phyloP scores from a whole-genome alignment of 2,888 invertebrate species.

The Ochropleura leucogaster region DNA sequence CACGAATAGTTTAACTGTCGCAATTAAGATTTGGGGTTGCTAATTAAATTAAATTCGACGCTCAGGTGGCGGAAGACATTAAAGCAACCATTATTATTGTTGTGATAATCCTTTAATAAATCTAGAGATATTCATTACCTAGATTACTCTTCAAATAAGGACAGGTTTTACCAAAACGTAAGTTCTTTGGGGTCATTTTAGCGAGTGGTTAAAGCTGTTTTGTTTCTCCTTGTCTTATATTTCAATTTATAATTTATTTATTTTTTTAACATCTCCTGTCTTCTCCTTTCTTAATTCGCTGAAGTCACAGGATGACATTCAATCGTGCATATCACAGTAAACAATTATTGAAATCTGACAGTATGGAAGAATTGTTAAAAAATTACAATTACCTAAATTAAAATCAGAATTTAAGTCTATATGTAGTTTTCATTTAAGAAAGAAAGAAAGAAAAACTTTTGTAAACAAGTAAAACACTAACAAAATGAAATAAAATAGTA shows the following conservation, averaged over 20 bases:
- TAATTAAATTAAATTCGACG: conserved; percentile 43
- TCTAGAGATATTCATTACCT: conserved; percentile 14
- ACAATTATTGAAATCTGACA: not conserved
- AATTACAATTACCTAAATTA: not conserved
- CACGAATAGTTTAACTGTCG: conserved; percentile 34
- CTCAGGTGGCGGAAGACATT: conserved; percentile 33
- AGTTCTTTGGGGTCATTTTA: not conserved
- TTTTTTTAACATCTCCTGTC: no score
- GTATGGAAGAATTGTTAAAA: not conserved
- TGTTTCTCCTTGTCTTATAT: no score
- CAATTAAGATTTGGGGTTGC: conserved; percentile 29
- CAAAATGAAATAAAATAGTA: no score
- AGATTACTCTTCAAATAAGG: not conserved
- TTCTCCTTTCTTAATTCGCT: no score
- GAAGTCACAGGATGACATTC: not conserved
- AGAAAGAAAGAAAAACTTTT: no score
- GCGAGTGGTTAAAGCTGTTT: not conserved
- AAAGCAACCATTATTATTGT: conserved; percentile 14
- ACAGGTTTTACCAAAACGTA: not conserved
- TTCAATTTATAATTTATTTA: no score
- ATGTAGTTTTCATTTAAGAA: no score
- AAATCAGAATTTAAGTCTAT: not conserved
- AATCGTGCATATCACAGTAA: not conserved
- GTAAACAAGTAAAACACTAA: no score
- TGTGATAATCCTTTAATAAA: conserved; percentile 11